Conservation (phyloP, 2,888 invertebrate species). For the Megamerina dolium region DNA sequence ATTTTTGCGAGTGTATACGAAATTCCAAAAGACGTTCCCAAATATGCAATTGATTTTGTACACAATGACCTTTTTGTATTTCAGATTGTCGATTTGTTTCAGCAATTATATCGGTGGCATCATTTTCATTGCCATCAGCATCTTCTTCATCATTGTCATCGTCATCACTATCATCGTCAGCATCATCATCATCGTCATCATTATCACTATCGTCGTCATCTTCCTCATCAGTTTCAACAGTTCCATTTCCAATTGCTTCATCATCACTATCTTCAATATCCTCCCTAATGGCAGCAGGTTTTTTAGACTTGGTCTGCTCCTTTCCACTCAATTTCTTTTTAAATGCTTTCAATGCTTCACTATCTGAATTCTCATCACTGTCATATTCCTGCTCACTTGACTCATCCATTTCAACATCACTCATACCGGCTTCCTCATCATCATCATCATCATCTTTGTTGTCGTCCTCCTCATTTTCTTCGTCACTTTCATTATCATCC, state of each 20-base stretch:
- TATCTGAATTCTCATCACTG: conserved; percentile 26
- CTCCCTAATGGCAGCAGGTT: not conserved
- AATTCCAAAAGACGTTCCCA: conserved; percentile 85
- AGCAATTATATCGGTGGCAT: conserved; percentile 26
- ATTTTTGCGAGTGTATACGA: conserved; percentile 82
- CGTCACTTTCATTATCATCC: conserved; percentile 18
- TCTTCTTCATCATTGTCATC: conserved; percentile 34
- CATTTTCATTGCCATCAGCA: conserved; percentile 21
- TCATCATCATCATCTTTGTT: conserved; percentile 18
- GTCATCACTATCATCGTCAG: conserved; percentile 15
- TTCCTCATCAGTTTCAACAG: conserved; percentile 17
- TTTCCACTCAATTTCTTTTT: conserved; percentile 6
- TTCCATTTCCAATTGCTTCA: conserved; percentile 26
- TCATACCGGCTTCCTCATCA: conserved; percentile 14
- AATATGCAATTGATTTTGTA: conserved; percentile 64
- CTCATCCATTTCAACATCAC: conserved; percentile 19
- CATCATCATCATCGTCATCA: conserved; percentile 23
- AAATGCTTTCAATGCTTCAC: conserved; percentile 19
- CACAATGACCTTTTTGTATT: conserved; percentile 61
- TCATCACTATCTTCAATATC: conserved; percentile 14
- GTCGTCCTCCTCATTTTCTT: conserved; percentile 27
- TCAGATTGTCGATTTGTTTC: conserved; percentile 50
- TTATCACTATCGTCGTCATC: conserved; percentile 25
- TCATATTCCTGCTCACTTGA: conserved; percentile 15
- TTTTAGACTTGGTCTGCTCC: not conserved